Evolutionary conservation across 1,140 invertebrate genomes (phyloP), one percentile per base, ranked within the genome.

Genomic region (Drosophila gunungcola): DNA sequence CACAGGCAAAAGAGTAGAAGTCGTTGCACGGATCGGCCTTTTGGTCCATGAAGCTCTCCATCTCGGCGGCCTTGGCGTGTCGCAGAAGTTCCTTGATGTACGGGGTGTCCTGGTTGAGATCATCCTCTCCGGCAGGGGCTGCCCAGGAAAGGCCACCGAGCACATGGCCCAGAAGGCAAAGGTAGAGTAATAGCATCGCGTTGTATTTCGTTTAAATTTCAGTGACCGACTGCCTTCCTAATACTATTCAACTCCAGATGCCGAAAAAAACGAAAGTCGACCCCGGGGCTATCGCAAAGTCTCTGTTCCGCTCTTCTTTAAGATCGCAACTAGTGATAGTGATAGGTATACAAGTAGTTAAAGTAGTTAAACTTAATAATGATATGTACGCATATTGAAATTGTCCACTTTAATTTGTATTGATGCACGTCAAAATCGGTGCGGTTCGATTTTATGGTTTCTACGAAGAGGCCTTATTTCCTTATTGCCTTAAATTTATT

Each of bases 1-100:
- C 96, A 67, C 96, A 96, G 0, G 93, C 93, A 52, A 94, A 95
- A 65, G 94, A 64, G 68, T 95, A 95, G 75, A 95, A 95, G 79
- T 95, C 93, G 0, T 94, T 89, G 56, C 95, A 95, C 34, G 95
- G 95, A 86, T 95, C 90, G 1, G 91, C 93, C 2, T 69, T 91
- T 21, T 67, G 73, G 74, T 95, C 93, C 93, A 95, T 89, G 9
- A 65, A 89, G 32, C 61, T 90, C 2, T 58, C 4, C 6, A 91
- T 84, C 21, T 88, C 83, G 0, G 75, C 73, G 2, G 77, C 65
- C 29, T 91, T 91, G 0, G 83, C 41, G 0, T 42, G 11, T 1
- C 73, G 75, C 41, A 85, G 62, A 25, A 77, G 25, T 0, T 1
- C 29, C 5, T 41, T 46, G 1, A 51, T 52, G 12, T 61, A 70